Conservation (phyloP, 2,888 invertebrate species). For the Halocaridina rubra region DNA sequence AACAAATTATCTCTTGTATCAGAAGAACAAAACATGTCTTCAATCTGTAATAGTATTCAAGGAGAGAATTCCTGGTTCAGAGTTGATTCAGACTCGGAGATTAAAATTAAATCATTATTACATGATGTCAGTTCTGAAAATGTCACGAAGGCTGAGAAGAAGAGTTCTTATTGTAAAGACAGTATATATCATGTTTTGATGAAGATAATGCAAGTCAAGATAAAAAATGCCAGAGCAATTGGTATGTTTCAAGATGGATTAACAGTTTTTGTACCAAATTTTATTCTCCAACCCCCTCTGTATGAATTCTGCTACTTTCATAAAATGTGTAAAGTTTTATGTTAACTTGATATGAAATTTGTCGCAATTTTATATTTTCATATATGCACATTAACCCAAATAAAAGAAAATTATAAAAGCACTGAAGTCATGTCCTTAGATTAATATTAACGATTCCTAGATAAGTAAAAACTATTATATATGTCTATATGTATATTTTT, state of each 20-base stretch:
- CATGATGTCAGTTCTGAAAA: neutral
- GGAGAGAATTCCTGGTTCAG: slow-evolving; percentile 3
- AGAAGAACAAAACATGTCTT: neutral
- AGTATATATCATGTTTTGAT: neutral
- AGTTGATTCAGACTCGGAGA: slow-evolving; percentile 7
- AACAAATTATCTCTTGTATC: neutral
- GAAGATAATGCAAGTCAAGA: slow-evolving; percentile 21
- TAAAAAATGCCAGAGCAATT: neutral
- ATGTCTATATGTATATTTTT: neutral
- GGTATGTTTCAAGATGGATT: neutral
- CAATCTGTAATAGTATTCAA: neutral
- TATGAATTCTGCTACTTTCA: too few species aligned
- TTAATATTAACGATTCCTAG: neutral
- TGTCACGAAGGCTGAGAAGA: neutral
- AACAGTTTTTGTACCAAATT: neutral
- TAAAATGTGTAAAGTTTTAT: too few species aligned
- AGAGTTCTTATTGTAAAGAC: slow-evolving; percentile 17
- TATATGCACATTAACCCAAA: too few species aligned
- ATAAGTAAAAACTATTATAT: neutral
- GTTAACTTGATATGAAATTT: too few species aligned
- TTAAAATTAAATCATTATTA: neutral
- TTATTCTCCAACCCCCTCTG: too few species aligned
- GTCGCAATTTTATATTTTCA: too few species aligned
- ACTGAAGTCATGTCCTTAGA: neutral
- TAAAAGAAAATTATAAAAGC: too few species aligned